Evolutionary conservation across 2,888 invertebrate genomes (phyloP), one percentile per base, ranked within the genome.

Genomic region (Sarcophaga carnaria): DNA sequence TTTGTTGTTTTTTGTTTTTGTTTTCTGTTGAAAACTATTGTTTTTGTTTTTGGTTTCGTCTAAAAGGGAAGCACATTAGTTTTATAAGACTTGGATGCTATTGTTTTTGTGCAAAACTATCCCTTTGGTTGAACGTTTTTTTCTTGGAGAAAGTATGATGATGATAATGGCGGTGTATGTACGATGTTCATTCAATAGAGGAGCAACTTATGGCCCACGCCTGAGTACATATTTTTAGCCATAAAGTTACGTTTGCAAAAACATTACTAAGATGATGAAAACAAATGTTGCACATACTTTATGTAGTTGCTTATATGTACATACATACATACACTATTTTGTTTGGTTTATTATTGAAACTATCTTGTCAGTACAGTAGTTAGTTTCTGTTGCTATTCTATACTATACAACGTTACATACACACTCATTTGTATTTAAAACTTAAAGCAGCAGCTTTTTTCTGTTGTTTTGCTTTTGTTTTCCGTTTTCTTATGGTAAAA

Each of bases 201-300:
- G 62, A 82, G 67, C 67, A 63, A 25, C 64, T 60, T 63, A 69
- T 75, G 84, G 84, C 87, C 87, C 87, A 87, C 87, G 87, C 87
- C 87, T 87, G 75, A 71, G 62, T 84, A 66, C 74, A 78, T 77
- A 71, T 74, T 80, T 81, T 54, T 37, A 67, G 70, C 27, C 54
- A 71, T 66, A 47, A 37, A 64, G 76, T 71, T 70, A 83, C 71
- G 71, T 83, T 71, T 77, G 60, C 47, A 59, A 72, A 64, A 5
- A 47, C 27, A 59, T 72, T 62, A 27, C 72, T 78, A 83, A 67
- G 62, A 77, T 82, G 45, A n/a, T 17, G 62, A 72, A 67, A 63
- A 49, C 8, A 54, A 54, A 54, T 25, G 66, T 37, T 54, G 22
- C 69, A n/a, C 54, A 8, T 25, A 60, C 54, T 70, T 10, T 70